Base-by-base conservation (phyloP, 2,888 invertebrate species). In the Penaeus monodon region DNA sequence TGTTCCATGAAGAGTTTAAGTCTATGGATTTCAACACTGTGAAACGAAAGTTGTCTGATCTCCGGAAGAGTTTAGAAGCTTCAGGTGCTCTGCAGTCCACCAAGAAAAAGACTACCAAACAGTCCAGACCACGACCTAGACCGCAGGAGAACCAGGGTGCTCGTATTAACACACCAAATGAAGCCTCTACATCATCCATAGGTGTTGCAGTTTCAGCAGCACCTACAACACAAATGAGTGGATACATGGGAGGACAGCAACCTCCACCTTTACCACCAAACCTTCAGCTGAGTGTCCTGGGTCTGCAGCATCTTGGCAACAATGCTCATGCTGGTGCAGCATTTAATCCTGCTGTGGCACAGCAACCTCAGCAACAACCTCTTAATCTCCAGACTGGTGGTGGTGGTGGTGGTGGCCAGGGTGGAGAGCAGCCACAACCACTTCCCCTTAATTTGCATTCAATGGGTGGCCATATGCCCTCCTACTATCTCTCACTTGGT, bases 1-100 rank as follows among this genome's bases (percentile, higher is more conserved):
- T 94, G 91, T 94, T 94, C 90, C 94, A 94, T 92, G 94, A 94
- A 91, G 91, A 91, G 85, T 90, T 89, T 84, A 90, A 85, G 73
- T 91, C 90, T 90, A 85, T 88, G 82, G 90, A 90, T 68, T 87
- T 90, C 91, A 91, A 90, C 91, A 91, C 88, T 90, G 91, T 90
- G 44, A 89, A 89, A 65, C 74, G 89, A 24, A 84, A 86, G 57
- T 57, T 89, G 66, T 77, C 86, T 20, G 89, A 89, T 70, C 73
- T 89, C 12, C 80, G 88, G 6, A 88, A 88, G 65, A 84, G 84
- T 29, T 76, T 89, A 27, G 89, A 87, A 44, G 84, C 83, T 14
- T 86, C 86, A 0, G 85, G 79, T 12, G 76, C 86, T 44, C 74
- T 85, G 3, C 88, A 85, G 74, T 63, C 64, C 20, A 85, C 85